A percentile compares a stretch with the other conserved stretches of the same genome.
These are phyloP conservation scores for Pachymerium ferrugineum DNA, from an alignment of 2,888 invertebrate species.

Conservation along the genomic window DNA sequence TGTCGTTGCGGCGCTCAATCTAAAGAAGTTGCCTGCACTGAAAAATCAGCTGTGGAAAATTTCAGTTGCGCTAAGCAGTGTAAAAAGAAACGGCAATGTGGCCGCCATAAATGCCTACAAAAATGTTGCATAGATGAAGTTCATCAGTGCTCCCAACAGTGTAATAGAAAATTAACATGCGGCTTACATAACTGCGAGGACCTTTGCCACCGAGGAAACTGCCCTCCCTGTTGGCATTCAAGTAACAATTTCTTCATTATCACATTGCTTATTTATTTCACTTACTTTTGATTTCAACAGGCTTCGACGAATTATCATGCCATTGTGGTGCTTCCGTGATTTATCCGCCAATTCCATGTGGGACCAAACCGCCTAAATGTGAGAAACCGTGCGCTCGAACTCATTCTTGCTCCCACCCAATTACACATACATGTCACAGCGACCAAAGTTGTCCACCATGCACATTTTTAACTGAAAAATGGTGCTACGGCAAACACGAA, in stretches of 20 bases:
- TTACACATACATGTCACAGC: slow-evolving; percentile 78
- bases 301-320: slow-evolving; percentile 84
- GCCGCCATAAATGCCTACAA: slow-evolving; percentile 78
- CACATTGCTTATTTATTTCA: neutral
- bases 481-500: slow-evolving; percentile 75
- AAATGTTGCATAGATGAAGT: slow-evolving; percentile 80
- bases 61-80: slow-evolving; percentile 84
- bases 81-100: slow-evolving; percentile 58
- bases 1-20: slow-evolving; percentile 84
- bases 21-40: slow-evolving; percentile 69
- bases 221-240: slow-evolving; percentile 54
- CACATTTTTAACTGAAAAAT: slow-evolving; percentile 74
- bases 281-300: slow-evolving; percentile 41
- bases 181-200: slow-evolving; percentile 68
- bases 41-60: slow-evolving; percentile 64
- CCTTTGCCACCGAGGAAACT: slow-evolving; percentile 52
- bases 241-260: slow-evolving; percentile 50
- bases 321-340: slow-evolving; percentile 81
- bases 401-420: slow-evolving; percentile 74
- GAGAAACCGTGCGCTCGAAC: slow-evolving; percentile 65
- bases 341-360: slow-evolving; percentile 89
- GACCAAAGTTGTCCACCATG: slow-evolving; percentile 71
- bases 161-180: slow-evolving; percentile 75
- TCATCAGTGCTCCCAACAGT: slow-evolving; percentile 77
- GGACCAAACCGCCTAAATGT: slow-evolving; percentile 78